phyloP scores from a whole-genome alignment of 2,113 vertebrate species.

The Girardinichthys multiradiatus region DNA sequence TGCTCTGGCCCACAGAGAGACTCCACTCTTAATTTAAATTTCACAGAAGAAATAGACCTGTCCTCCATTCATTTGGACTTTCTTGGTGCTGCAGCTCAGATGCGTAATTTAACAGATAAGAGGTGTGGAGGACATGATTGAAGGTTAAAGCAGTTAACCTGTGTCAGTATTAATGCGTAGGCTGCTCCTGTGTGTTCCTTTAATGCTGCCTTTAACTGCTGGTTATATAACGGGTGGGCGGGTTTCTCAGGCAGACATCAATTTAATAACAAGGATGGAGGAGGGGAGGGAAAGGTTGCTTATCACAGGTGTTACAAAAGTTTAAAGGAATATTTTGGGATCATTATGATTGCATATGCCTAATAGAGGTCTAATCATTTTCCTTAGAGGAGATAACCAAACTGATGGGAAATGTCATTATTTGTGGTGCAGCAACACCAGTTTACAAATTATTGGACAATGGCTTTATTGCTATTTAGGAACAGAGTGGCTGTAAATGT shows the following conservation, averaged over 20 bases:
- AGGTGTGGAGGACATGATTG: slow-evolving; percentile 36
- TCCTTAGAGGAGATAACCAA: too few relatives aligned
- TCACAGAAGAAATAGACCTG: not conserved
- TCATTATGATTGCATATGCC: slow-evolving; percentile 16
- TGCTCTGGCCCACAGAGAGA: not conserved
- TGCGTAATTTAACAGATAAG: slow-evolving; percentile 40
- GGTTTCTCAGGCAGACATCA: slow-evolving; percentile 39
- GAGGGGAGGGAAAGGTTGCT: slow-evolving; percentile 21
- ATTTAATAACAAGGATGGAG: slow-evolving; percentile 45
- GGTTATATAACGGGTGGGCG: slow-evolving; percentile 33
- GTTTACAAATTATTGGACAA: too few relatives aligned
- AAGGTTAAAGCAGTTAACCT: slow-evolving; percentile 54
- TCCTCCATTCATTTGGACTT: slow-evolving; percentile 11
- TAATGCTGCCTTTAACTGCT: slow-evolving; percentile 23
- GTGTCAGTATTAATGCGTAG: slow-evolving; percentile 62
- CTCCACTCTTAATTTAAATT: not conserved
- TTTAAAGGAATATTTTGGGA: slow-evolving; percentile 45
- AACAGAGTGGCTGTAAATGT: too few relatives aligned
- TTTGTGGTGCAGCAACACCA: too few relatives aligned
- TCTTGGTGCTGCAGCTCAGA: not conserved
- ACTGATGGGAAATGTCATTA: too few relatives aligned
- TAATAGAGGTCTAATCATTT: slow-evolving; percentile 12
- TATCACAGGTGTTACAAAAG: slow-evolving; percentile 55
- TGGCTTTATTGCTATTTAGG: too few relatives aligned
- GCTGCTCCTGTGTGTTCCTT: slow-evolving; percentile 29